phyloP scores from a whole-genome alignment of 2,888 invertebrate genomes.

The Xestia c-nigrum region DNA sequence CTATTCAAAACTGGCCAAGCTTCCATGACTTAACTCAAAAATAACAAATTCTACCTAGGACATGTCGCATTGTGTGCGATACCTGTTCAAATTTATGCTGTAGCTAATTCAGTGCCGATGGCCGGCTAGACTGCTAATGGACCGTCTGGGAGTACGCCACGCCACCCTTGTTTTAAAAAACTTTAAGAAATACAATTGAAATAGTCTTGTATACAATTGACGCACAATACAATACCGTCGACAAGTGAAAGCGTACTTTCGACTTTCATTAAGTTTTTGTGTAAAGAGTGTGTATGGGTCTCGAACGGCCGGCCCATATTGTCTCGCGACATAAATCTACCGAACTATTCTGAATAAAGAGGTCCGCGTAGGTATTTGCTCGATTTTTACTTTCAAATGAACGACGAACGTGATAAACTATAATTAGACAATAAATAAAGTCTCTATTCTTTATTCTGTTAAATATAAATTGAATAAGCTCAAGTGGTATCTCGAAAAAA shows the following conservation, averaged over 20 bases:
- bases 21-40: slow-evolving; percentile 59
- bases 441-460: slow-evolving; percentile 23
- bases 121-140: slow-evolving; percentile 63
- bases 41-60: slow-evolving; percentile 62
- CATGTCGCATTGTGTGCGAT: slow-evolving; percentile 62
- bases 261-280: slow-evolving; percentile 90
- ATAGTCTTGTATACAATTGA: slow-evolving; percentile 83
- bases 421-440: slow-evolving; percentile 64
- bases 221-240: slow-evolving; percentile 84
- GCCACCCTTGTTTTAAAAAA: slow-evolving; percentile 76
- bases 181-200: slow-evolving; percentile 75
- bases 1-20: slow-evolving; percentile 54
- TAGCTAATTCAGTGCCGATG: slow-evolving; percentile 66
- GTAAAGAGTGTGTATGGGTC: slow-evolving; percentile 85
- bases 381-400: slow-evolving; percentile 78
- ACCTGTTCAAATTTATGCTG: slow-evolving; percentile 63
- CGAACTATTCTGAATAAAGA: slow-evolving; percentile 77
- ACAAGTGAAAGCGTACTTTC: slow-evolving; percentile 90
- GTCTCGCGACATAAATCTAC: slow-evolving; percentile 86
- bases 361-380: slow-evolving; percentile 73
- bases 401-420: slow-evolving; percentile 70
- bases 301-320: slow-evolving; percentile 84
- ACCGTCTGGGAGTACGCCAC: slow-evolving; percentile 67
- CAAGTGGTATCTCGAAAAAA: slow-evolving; percentile 25
- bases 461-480: slow-evolving; percentile 56